Evolutionary conservation across 2,888 invertebrate genomes (phyloP).

Genomic region (Odontothrips loti): DNA sequence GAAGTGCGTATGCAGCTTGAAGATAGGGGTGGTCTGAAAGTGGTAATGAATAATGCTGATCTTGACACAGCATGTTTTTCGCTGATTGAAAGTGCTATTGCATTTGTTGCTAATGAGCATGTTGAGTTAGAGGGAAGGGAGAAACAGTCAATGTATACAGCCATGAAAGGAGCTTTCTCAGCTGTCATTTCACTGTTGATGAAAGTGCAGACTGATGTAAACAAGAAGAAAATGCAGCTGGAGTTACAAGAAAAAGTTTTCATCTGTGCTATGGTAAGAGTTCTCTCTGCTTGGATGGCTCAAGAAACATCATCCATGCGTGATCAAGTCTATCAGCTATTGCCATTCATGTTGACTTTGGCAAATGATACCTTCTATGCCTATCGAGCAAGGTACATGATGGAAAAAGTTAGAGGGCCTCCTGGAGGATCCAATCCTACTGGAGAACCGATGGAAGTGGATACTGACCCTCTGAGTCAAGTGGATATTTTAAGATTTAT

Average conservation of each 20-base stretch:
- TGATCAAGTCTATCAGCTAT: conserved; percentile 70
- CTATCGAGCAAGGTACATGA: conserved; percentile 60
- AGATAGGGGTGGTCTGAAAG: conserved; percentile 65
- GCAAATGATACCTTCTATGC: conserved; percentile 80
- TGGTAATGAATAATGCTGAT: conserved; percentile 70
- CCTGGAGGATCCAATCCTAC: conserved; percentile 36
- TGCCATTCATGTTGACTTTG: conserved; percentile 75
- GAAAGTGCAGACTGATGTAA: conserved; percentile 62
- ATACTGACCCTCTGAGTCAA: conserved; percentile 54
- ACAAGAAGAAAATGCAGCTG: conserved; percentile 63
- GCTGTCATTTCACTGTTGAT: conserved; percentile 71
- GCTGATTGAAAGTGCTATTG: conserved; percentile 72
- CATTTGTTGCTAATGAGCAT: conserved; percentile 74
- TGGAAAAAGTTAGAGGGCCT: conserved; percentile 56
- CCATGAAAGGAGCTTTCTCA: conserved; percentile 82
- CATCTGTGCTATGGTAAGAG: conserved; percentile 78
- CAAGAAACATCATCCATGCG: conserved; percentile 87
- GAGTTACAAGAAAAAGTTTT: conserved; percentile 69
- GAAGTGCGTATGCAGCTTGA: conserved; percentile 93
- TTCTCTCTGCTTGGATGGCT: conserved; percentile 82
- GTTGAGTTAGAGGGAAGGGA: conserved; percentile 84
- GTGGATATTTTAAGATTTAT: conserved; percentile 74
- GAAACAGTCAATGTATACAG: conserved; percentile 83
- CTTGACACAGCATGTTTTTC: conserved; percentile 78
- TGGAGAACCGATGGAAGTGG: conserved; percentile 45